Evolutionary conservation across 1,140 invertebrate species (phyloP), one percentile per base, ranked within the genome.

Genomic region (Oncopodura yosiiana): DNA sequence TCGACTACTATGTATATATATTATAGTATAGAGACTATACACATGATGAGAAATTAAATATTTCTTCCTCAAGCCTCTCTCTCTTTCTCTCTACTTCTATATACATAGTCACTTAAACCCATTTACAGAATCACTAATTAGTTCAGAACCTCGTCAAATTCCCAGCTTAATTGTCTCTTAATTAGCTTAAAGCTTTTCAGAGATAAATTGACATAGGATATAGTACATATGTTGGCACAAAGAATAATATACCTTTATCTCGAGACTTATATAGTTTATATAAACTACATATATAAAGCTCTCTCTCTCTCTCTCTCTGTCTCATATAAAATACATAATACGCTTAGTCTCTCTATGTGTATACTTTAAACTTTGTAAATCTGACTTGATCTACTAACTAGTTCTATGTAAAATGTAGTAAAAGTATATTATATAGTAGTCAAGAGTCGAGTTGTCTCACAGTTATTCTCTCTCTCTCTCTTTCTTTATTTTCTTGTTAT

Each of bases 141-240:
- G 60, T 53, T 58, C 60, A 56, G 60, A 62, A 58, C 52, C 60
- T 62, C 56, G 56, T 62, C 60, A 58, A 62, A 62, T 58, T 62
- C 60, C 60, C 56, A 55, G 58, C 61, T 56, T 59, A 62, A 62
- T 62, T 58, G 61, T 53, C 61, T 62, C 61, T 56, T 62, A 62
- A 62, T 62, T 62, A 62, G 61, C 56, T 62, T 61, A 61, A 61
- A 56, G 56, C 58, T 61, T 56, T n/a, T 51, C 49, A 52, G 56
- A 61, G 58, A 61, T 61, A 61, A 61, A 61, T 61, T 56, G 58
- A 61, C 58, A 61, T 53, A 61, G 43, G 53, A 49, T 49, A 34
- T 49, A 34, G 46, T 49, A n/a, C n/a, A n/a, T n/a, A n/a, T n/a
- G n/a, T n/a, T n/a, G n/a, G n/a, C n/a, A n/a, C n/a, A n/a, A n/a